These are phyloP conservation scores for Drosophila cardini DNA, from an alignment of 1,140 invertebrate genomes.

Conservation along the genomic window DNA sequence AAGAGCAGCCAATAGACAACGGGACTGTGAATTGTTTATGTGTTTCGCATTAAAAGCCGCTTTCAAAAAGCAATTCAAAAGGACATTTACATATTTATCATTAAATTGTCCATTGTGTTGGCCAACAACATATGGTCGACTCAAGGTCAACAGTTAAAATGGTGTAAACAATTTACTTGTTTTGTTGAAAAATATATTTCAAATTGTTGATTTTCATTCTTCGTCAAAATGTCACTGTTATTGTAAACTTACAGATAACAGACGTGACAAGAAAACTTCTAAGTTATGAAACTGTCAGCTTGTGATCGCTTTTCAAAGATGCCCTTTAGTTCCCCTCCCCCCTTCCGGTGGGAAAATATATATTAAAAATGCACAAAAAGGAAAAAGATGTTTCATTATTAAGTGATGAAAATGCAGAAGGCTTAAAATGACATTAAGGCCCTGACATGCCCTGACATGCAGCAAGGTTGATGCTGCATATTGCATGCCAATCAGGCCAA, in stretches of 20 bases:
- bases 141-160: neutral
- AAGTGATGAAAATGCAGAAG: slow-evolving; percentile 29
- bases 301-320: neutral
- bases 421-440: slow-evolving; percentile 28
- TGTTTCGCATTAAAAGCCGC: slow-evolving; percentile 68
- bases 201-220: slow-evolving; percentile 7
- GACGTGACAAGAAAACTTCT: neutral
- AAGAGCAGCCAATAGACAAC: slow-evolving; percentile 48
- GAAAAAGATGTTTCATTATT: slow-evolving; percentile 25
- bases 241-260: neutral
- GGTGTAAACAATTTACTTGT: slow-evolving; percentile 9
- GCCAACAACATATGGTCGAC: slow-evolving; percentile 36
- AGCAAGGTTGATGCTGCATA: slow-evolving; percentile 33
- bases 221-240: neutral
- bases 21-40: slow-evolving; percentile 67
- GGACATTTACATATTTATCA: slow-evolving; percentile 73
- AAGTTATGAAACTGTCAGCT: neutral
- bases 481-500: slow-evolving; percentile 70
- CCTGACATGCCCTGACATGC: slow-evolving; percentile 17
- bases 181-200: slow-evolving; percentile 10
- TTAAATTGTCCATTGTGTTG: slow-evolving; percentile 61
- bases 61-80: slow-evolving; percentile 61
- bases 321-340: neutral
- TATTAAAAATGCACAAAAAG: slow-evolving; percentile 22
- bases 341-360: slow-evolving; percentile 7